phyloP scores from a whole-genome alignment of 1,140 invertebrate species.

The Camponotus floridanus region DNA sequence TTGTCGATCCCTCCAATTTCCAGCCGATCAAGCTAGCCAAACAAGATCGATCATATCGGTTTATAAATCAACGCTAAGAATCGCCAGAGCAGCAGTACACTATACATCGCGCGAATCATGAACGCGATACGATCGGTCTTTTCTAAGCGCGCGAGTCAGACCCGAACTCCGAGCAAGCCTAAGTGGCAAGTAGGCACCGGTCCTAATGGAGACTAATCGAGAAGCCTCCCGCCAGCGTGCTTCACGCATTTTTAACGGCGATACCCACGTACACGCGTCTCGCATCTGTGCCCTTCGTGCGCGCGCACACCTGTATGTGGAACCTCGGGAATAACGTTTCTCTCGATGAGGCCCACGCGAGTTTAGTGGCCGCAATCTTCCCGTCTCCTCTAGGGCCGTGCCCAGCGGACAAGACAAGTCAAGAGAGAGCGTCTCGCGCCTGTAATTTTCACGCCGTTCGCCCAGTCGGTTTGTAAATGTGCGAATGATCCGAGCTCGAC shows the following conservation, averaged over 20 bases:
- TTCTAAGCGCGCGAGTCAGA: slow-evolving; percentile 68
- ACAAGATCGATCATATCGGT: slow-evolving; percentile 22
- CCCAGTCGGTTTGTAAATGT: slow-evolving; percentile 82
- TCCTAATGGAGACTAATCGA: slow-evolving; percentile 80
- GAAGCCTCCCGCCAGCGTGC: slow-evolving; percentile 72
- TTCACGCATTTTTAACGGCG: slow-evolving; percentile 71
- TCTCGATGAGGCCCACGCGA: slow-evolving; percentile 61
- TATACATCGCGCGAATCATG: slow-evolving; percentile 35
- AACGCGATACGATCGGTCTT: slow-evolving; percentile 63
- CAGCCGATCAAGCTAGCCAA: slow-evolving; percentile 36
- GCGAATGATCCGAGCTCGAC: slow-evolving; percentile 79
- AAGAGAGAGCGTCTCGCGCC: slow-evolving; percentile 66
- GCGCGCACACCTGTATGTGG: slow-evolving; percentile 28
- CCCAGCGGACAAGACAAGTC: slow-evolving; percentile 71
- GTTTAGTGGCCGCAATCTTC: slow-evolving; percentile 79
- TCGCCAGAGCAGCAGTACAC: background rate
- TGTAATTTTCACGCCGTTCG: slow-evolving; percentile 85
- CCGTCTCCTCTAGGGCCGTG: slow-evolving; percentile 66
- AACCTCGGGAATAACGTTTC: slow-evolving; percentile 5
- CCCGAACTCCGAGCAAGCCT: slow-evolving; percentile 76
- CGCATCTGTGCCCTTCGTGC: background rate
- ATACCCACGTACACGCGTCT: slow-evolving; percentile 1
- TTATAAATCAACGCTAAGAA: slow-evolving; percentile 27
- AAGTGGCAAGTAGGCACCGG: slow-evolving; percentile 77
- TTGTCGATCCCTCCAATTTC: background rate